Base-by-base conservation (phyloP, 2,797 vertebrate genomes). In the Bucorvus abyssinicus region DNA sequence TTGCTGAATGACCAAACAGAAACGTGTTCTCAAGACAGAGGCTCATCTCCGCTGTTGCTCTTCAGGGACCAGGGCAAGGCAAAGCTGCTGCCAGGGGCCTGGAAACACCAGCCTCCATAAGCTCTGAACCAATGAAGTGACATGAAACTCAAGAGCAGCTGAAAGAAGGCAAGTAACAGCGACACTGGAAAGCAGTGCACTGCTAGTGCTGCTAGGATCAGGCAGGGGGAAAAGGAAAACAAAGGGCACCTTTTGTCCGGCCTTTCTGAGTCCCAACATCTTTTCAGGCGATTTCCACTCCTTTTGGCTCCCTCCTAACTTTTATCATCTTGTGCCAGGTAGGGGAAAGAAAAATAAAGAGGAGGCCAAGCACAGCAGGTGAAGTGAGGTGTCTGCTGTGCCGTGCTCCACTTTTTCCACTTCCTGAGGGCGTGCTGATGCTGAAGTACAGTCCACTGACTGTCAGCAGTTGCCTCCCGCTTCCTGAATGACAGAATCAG, bases 401-500 rank as follows among this genome's bases (percentile, higher is more conserved):
- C 94, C 78, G 55, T 71, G 90, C 57, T 75, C 84, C 79, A 52
- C 63, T 84, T 92, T 59, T 92, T 84, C 90, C 9, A 3, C 73
- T 92, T 86, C 92, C 92, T 42, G 60, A 88, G 80, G 85, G 32
- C 1, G n/a, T 86, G 87, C 91, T 91, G 91, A 45, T 64, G 76
- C 80, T 65, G 36, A 68, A 84, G 78, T n/a, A 50, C 75, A 90
- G 92, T 67, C 78, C 78, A 24, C 63, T 20, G 90, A 21, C 84
- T 64, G 78, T 80, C 81, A 95, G 94, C 95, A 87, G 56, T 64
- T 77, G 60, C 90, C 90, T 95, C 49, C 92, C 93, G 89, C 89
- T 95, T 97, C 94, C 93, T 91, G 95, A 91, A 50, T 23, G 78
- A 93, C 42, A 93, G 92, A 90, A 90, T 76, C 81, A 61, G 93